Evolutionary conservation across 2,888 invertebrate genomes (phyloP), one percentile per base, ranked within the genome.

Genomic region (Hyalella azteca): DNA sequence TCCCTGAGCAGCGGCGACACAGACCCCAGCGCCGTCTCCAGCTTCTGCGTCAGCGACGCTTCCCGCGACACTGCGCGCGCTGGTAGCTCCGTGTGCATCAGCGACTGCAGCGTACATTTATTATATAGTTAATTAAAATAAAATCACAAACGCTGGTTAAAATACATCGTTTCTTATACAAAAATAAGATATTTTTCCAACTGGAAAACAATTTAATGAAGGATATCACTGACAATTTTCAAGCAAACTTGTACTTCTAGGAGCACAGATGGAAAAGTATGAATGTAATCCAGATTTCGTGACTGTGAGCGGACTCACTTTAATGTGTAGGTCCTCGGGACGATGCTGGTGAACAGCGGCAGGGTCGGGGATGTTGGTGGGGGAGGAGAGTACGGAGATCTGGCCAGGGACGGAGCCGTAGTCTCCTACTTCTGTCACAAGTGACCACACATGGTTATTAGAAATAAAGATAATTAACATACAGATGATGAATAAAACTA

Each of bases 1-100:
- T 99, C 99, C 78, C 98, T 90, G n/a, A 99, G 90, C 29, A 99
- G 89, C 5, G 85, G 85, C 3, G 84, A 82, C 13, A 97, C 97
- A 0, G 97, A 96, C 0, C 98, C 98, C 73, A 99, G 90, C 0
- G 99, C 98, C 85, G 95, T 94, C 90, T 98, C 98, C 85, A 99
- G 90, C 88, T 98, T 96, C 88, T 97, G 96, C 0, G 98, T 99
- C 15, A 99, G 91, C 3, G 95, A 96, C 0, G 96, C 95, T 88
- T 96, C 96, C 26, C 96, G 83, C 0, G 88, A 88, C 5, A 45
- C 91, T 0, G 87, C 90, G 88, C 85, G 89, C 19, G 88, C 86
- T 32, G 88, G 88, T 81, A 88, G 89, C 85, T 59, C 82, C 40
- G 82, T 79, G 78, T 79, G 79, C 54, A n/a, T n/a, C n/a, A n/a